Conservation (phyloP, 1,140 invertebrate genomes). For the Ostrea denselamellosa region DNA sequence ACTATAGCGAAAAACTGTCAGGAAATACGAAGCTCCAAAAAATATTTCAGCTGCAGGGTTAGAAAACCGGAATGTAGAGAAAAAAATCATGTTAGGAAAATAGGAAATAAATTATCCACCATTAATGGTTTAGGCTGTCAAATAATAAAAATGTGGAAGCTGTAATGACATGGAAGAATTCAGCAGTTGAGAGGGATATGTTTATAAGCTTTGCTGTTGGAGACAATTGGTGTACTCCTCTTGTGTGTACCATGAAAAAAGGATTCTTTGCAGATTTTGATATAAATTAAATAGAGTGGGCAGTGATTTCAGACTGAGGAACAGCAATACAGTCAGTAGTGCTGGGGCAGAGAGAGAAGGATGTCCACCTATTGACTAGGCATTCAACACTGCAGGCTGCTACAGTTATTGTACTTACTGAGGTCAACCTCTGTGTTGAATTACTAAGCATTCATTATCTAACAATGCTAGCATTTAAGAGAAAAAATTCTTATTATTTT, state of each 20-base stretch:
- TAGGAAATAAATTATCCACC: conserved; percentile 31
- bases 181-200: not conserved
- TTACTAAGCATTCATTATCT: no score
- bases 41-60: conserved; percentile 10
- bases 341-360: not conserved
- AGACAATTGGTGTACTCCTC: not conserved
- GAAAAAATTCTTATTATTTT: not conserved
- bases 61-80: not conserved
- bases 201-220: not conserved
- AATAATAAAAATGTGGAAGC: not conserved
- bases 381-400: not conserved
- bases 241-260: not conserved
- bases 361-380: conserved; percentile 10
- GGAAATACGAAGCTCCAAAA: not conserved
- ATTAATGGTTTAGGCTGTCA: conserved; percentile 14
- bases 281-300: not conserved
- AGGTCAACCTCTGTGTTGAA: not conserved
- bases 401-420: not conserved
- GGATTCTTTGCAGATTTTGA: not conserved
- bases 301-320: not conserved
- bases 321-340: not conserved
- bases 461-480: not conserved
- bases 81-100: not conserved
- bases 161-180: not conserved
- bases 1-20: conserved; percentile 10